A percentile compares a stretch with the other conserved stretches of the same genome.
These are phyloP conservation scores for Hylaea fasciaria DNA, from an alignment of 2,888 invertebrate genomes.

Conservation along the genomic window DNA sequence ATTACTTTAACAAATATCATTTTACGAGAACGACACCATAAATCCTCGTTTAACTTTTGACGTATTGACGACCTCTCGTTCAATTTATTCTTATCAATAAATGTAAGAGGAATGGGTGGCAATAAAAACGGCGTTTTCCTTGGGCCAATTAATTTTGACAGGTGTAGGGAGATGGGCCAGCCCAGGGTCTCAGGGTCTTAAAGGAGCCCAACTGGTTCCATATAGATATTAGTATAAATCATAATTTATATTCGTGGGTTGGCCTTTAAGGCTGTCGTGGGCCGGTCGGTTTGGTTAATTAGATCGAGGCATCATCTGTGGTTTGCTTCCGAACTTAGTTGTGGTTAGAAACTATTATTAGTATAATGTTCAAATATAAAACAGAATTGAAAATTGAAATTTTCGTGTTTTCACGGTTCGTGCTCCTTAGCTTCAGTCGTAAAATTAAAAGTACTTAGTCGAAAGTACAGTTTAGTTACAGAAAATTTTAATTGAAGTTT, in stretches of 20 bases:
- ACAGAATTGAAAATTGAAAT: too few species aligned
- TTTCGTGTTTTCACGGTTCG: too few species aligned
- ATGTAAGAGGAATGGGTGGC: conserved; percentile 34
- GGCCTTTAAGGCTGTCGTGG: not conserved
- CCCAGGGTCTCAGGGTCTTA: conserved; percentile 7
- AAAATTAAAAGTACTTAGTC: too few species aligned
- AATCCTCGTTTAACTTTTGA: conserved; percentile 28
- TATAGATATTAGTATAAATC: conserved; percentile 32
- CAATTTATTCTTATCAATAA: conserved; percentile 40
- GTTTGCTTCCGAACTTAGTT: too few species aligned
- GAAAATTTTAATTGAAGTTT: too few species aligned
- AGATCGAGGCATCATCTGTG: not conserved
- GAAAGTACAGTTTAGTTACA: too few species aligned
- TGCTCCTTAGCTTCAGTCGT: too few species aligned
- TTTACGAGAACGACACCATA: conserved; percentile 24
- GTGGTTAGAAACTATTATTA: too few species aligned
- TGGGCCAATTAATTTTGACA: conserved; percentile 50
- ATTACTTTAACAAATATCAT: conserved; percentile 29
- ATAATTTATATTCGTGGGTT: conserved; percentile 33
- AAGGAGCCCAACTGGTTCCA: conserved; percentile 24
- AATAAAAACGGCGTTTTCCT: conserved; percentile 38
- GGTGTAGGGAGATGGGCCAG: conserved; percentile 37
- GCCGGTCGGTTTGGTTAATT: not conserved
- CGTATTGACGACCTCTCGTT: conserved; percentile 35
- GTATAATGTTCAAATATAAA: too few species aligned